Evolutionary conservation across 2,797 vertebrate species (phyloP).

Genomic region (Coendou prehensilis): DNA sequence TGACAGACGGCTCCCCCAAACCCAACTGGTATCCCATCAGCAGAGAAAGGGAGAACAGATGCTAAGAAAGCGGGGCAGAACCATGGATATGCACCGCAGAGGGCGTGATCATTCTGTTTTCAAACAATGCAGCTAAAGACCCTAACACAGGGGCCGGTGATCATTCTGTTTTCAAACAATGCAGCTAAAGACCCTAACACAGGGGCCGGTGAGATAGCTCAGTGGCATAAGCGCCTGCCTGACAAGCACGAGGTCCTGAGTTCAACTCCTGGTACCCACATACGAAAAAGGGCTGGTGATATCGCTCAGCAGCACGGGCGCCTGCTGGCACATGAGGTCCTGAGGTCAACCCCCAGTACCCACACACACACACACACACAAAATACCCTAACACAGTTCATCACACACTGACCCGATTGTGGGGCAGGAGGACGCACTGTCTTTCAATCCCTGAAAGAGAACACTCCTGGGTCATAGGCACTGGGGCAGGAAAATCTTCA

Average conservation of each 20-base stretch:
- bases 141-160: too few relatives aligned
- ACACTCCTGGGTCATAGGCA: neutral
- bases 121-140: neutral
- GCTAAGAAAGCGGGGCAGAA: neutral
- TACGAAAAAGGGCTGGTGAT: too few relatives aligned
- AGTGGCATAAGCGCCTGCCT: too few relatives aligned
- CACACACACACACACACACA: too few relatives aligned
- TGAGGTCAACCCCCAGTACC: too few relatives aligned
- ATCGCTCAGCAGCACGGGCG: too few relatives aligned
- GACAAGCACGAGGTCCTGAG: too few relatives aligned
- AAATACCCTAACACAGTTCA: neutral
- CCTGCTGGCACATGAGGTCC: too few relatives aligned
- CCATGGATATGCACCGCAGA: neutral
- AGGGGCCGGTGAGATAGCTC: too few relatives aligned
- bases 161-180: neutral
- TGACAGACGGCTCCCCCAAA: constrained; percentile 5
- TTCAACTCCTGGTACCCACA: too few relatives aligned
- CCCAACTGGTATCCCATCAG: neutral
- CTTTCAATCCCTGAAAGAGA: neutral
- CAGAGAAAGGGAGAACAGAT: neutral
- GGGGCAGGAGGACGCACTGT: neutral
- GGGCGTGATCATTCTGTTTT: neutral
- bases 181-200: neutral
- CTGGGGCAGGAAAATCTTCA: neutral
- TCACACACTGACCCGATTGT: neutral